Percentiles rank a stretch among this genome's conserved stretches.
Conservation (phyloP, 2,797 vertebrate species). For the Aldrovandia affinis region DNA sequence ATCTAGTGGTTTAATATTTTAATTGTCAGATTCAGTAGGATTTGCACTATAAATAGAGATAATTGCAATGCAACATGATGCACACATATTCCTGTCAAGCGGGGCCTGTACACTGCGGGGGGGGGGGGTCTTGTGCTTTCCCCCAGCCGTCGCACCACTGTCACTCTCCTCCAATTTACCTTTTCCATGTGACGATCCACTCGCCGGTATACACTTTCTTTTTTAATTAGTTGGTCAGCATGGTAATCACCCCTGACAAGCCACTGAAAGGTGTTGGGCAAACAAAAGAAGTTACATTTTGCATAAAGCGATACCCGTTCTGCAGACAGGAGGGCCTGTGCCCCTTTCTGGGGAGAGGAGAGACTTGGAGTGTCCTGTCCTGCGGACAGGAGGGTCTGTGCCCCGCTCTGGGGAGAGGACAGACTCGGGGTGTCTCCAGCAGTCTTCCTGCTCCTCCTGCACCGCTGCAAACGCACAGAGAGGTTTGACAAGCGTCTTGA, state of each 20-base stretch:
- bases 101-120: background rate
- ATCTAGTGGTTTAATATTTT: constrained; percentile 2
- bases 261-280: constrained; percentile 25
- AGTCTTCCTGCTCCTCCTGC: constrained; percentile 31
- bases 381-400: background rate
- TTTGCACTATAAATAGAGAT: constrained; percentile 14
- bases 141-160: background rate
- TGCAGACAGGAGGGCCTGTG: constrained; percentile 16
- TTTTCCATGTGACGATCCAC: background rate
- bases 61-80: constrained; percentile 4
- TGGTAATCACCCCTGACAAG: constrained; percentile 19
- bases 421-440: constrained; percentile 5
- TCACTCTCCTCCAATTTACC: background rate
- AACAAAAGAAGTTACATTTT: constrained; percentile 19
- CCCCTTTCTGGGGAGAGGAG: background rate
- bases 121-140: background rate
- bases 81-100: background rate
- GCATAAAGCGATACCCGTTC: constrained; percentile 5
- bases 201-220: constrained; percentile 1
- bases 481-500: constrained; percentile 36
- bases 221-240: constrained; percentile 6
- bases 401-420: background rate
- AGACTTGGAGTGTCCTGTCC: background rate
- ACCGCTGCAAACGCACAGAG: constrained; percentile 33
- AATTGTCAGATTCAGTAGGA: constrained; percentile 15